Percentiles rank a stretch among this genome's conserved stretches.
Conservation (phyloP, 2,888 invertebrate genomes). For the Eumacrocentrus americanus region DNA sequence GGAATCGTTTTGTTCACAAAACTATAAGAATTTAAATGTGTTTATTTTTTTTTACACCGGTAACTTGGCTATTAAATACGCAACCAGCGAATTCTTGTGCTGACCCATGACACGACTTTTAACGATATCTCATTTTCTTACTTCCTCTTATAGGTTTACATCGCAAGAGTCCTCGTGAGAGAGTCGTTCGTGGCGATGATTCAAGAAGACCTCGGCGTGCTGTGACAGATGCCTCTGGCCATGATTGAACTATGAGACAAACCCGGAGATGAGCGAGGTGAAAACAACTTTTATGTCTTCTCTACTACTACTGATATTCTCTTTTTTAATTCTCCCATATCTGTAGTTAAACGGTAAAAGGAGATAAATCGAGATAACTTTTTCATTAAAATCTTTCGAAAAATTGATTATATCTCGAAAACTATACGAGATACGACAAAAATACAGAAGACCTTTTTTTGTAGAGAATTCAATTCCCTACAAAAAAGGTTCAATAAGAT, state of each 20-base stretch:
- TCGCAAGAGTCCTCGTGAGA: neutral
- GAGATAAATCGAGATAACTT: too few relatives aligned
- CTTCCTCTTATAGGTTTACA: too few relatives aligned
- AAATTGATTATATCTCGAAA: too few relatives aligned
- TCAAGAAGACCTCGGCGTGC: slow-evolving; percentile 1
- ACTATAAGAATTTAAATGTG: too few relatives aligned
- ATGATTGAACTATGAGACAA: slow-evolving; percentile 8
- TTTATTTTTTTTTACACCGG: neutral
- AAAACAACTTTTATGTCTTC: neutral
- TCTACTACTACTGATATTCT: neutral
- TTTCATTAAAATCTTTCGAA: neutral
- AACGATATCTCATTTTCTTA: too few relatives aligned
- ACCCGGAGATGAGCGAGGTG: neutral
- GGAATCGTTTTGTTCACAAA: too few relatives aligned
- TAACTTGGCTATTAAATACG: neutral
- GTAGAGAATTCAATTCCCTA: neutral
- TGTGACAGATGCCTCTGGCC: slow-evolving; percentile 3
- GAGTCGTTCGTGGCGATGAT: neutral
- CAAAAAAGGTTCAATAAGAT: neutral
- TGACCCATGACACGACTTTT: too few relatives aligned
- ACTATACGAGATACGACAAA: too few relatives aligned
- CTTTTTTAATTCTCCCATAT: neutral
- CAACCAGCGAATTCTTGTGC: too few relatives aligned
- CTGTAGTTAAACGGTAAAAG: too few relatives aligned
- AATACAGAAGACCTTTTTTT: too few relatives aligned